Base-by-base conservation (phyloP, 2,797 vertebrate genomes). In the Esox lucius region DNA sequence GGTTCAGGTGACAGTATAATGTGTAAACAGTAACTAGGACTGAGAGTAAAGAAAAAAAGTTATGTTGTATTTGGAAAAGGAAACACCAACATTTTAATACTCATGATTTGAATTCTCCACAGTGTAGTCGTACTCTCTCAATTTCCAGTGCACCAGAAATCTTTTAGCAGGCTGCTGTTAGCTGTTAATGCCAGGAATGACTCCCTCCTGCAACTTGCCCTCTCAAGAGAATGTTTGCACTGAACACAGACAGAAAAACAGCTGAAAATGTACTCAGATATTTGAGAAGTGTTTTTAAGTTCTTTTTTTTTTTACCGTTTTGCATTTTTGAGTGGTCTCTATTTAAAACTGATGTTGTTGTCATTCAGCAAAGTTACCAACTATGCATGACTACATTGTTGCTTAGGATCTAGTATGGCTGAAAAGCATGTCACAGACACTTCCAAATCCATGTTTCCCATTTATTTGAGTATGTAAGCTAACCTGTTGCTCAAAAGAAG, bases 271-370 rank as follows among this genome's bases (percentile, higher is more conserved):
- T 26, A 19, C 46, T 26, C 68, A 31, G 28, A 84, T 74, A 80
- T 85, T 68, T 79, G 73, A 70, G 79, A 75, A 77, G 83, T 73
- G 87, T 31, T 84, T 87, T 85, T n/a, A n/a, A n/a, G n/a, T n/a
- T n/a, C n/a, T n/a, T n/a, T n/a, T n/a, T n/a, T n/a, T n/a, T n/a
- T n/a, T n/a, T n/a, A n/a, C n/a, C n/a, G n/a, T n/a, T n/a, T n/a
- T n/a, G n/a, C n/a, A 49, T 35, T 49, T 53, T 68, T 48, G 33
- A 46, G 39, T n/a, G 77, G 51, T 26, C 24, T 12, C 9, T 42
- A 61, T 42, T 61, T 22, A 59, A 7, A 22, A 56, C 56, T 22
- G 56, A 56, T 15, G 56, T 24, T 19, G 15, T 53, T 59, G 22
- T 24, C 22, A 59, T 11, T 59, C 5, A 56, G 53, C 19, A 56